Evolutionary conservation across 2,113 vertebrate genomes (phyloP), one percentile per base, ranked within the genome.

Genomic region (Ptyas mucosa): DNA sequence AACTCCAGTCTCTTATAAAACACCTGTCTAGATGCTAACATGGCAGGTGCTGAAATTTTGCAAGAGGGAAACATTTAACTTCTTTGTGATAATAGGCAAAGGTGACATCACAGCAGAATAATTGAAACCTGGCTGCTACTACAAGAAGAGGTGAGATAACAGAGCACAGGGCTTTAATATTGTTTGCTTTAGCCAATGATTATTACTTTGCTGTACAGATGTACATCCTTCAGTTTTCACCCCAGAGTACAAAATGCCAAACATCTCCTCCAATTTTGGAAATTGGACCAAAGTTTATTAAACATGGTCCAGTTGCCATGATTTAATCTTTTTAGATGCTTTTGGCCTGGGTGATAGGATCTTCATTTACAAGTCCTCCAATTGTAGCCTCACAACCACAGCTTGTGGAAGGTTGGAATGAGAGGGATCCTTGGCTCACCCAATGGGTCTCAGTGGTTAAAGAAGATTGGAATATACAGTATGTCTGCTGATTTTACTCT

Each of bases 81-180:
- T 69, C 5, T 52, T 12, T 93, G 91, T 90, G 49, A 93, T 75
- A 89, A 64, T 49, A 92, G 93, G 23, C 49, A 88, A 93, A 92
- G 75, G 61, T 57, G 90, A 91, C 85, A 86, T 1, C 55, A 10
- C 3, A n/a, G 58, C 53, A 91, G 53, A n/a, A 29, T 46, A 90
- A 94, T 87, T 86, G 85, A 93, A 81, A 81, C 52, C 20, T 1
- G n/a, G 10, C 5, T 34, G 11, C 51, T 64, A 52, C 6, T 52
- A 53, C 55, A 85, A 14, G 58, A 52, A 86, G 51, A 58, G 0
- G 34, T 46, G 10, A 8, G 54, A 8, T 49, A 85, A 87, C 34
- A 81, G 69, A 81, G 34, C 34, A 43, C 75, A 43, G 3, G 18
- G 34, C 2, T 81, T 81, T 43, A 81, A 43, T 43, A 15, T 21